phyloP scores from a whole-genome alignment of 2,797 vertebrate genomes.

The Labeo calbasu region DNA sequence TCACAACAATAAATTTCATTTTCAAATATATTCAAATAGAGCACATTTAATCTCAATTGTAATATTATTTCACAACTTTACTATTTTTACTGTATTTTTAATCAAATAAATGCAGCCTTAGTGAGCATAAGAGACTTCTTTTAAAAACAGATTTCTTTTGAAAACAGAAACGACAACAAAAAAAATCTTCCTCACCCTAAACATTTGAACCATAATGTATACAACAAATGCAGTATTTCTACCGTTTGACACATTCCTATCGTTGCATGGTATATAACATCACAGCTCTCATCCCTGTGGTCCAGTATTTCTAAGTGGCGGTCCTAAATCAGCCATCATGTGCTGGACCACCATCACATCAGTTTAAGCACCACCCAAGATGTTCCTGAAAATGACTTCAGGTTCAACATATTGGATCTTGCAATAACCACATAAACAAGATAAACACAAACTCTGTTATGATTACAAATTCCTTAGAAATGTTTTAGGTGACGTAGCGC shows the following conservation, averaged over 20 bases:
- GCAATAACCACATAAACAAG: constrained; percentile 26
- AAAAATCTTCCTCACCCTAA: background rate
- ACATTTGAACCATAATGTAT: background rate
- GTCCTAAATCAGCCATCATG: background rate
- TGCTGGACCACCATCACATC: constrained; percentile 7
- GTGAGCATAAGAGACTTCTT: background rate
- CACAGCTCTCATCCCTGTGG: background rate
- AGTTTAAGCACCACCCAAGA: constrained; percentile 31
- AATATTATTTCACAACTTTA: background rate
- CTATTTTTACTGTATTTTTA: background rate
- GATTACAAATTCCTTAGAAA: constrained; percentile 32
- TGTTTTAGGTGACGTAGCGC: background rate
- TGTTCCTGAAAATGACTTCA: constrained; percentile 5
- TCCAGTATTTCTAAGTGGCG: constrained; percentile 9
- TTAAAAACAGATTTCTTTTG: background rate
- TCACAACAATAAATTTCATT: no score
- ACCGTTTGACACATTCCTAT: constrained; percentile 7
- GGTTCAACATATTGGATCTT: constrained; percentile 28
- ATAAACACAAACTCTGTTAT: constrained; percentile 36
- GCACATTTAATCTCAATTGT: background rate
- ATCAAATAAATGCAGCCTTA: background rate
- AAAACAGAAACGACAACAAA: background rate
- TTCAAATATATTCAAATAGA: background rate
- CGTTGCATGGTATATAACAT: background rate
- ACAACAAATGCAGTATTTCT: background rate